Percentiles rank a stretch among this genome's conserved stretches.
phyloP scores from a whole-genome alignment of 64 coral and sea anemone species.

The Porites australiensis region DNA sequence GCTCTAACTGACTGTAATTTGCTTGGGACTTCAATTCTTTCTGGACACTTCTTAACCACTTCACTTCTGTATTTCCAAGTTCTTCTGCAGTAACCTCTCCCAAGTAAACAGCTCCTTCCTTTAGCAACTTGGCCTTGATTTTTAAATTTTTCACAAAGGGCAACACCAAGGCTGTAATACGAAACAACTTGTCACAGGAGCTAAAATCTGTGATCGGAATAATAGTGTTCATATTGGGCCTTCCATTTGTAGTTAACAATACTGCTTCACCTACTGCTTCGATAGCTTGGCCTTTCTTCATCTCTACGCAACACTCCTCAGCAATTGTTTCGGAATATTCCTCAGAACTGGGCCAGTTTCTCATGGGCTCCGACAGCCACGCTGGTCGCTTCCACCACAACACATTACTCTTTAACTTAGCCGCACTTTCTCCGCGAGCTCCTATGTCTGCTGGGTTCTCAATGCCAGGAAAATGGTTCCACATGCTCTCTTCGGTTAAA shows the following conservation, averaged over 20 bases:
- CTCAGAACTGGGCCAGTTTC: too few species aligned
- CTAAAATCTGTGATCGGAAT: constrained; percentile 40
- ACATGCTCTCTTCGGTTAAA: constrained; percentile 2
- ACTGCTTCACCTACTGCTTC: not conserved
- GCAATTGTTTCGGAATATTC: not conserved
- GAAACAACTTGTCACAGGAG: constrained; percentile 40
- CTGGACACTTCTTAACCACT: constrained; percentile 64
- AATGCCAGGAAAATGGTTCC: constrained; percentile 43
- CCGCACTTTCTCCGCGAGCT: not conserved
- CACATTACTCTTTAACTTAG: not conserved
- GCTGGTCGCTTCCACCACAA: constrained; percentile 28
- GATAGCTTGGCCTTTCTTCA: not conserved
- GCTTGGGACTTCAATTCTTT: constrained; percentile 28
- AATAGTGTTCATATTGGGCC: not conserved
- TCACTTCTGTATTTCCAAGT: constrained; percentile 15
- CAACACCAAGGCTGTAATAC: constrained; percentile 63
- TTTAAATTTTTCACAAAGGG: not conserved
- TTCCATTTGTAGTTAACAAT: not conserved
- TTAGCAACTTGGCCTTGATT: not conserved
- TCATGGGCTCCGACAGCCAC: not conserved
- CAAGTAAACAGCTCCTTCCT: not conserved
- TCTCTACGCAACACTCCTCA: not conserved
- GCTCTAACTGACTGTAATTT: constrained; percentile 25
- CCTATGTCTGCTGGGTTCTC: constrained; percentile 36
- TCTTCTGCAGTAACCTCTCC: constrained; percentile 32